phyloP scores from a whole-genome alignment of 2,797 vertebrate genomes.

The Tokudaia muenninki region DNA sequence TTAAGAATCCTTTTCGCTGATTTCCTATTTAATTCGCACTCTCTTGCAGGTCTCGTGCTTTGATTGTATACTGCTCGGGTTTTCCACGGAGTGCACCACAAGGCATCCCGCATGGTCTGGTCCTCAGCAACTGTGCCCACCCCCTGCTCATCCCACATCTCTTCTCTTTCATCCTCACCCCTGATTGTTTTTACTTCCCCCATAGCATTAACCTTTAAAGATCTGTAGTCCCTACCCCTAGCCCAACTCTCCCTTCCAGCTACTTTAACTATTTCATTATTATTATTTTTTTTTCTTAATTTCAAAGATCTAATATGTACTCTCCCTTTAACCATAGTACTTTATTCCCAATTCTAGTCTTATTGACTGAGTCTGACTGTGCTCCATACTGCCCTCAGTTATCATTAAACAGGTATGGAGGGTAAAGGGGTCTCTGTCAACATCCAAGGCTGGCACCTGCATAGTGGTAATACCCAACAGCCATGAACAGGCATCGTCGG shows the following conservation, averaged over 20 bases:
- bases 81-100: background rate
- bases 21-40: background rate
- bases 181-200: background rate
- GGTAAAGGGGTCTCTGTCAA: background rate
- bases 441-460: accelerated
- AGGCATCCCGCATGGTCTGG: background rate
- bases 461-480: background rate
- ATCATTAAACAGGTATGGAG: background rate
- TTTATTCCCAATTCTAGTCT: background rate
- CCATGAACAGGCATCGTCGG: accelerated
- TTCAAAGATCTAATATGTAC: background rate
- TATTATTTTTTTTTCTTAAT: background rate
- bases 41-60: no score
- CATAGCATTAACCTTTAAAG: background rate
- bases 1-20: background rate
- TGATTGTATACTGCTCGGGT: background rate
- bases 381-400: no score
- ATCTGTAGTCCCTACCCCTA: background rate
- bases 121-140: background rate
- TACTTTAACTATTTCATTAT: background rate
- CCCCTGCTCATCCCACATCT: background rate
- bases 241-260: background rate
- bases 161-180: background rate
- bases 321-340: background rate
- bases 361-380: background rate